Percentiles rank a stretch among this genome's conserved stretches.
phyloP scores from a whole-genome alignment of 2,888 invertebrate genomes.

The Slavum lentiscoides region DNA sequence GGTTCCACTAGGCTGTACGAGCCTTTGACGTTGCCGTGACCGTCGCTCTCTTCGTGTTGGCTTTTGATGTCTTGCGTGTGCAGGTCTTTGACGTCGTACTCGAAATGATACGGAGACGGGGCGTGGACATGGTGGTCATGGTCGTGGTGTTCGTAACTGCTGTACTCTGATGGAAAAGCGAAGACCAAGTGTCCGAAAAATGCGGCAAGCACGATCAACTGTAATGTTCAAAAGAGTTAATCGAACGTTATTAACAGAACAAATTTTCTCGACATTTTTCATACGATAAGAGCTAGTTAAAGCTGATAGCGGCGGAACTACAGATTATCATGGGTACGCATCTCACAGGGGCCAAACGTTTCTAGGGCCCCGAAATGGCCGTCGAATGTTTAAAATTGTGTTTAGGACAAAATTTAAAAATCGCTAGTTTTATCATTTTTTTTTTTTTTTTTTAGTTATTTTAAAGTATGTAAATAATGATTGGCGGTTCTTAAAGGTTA shows the following conservation, averaged over 20 bases:
- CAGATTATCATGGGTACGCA: too few relatives aligned
- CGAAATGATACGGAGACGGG: constrained; percentile 12
- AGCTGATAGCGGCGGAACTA: too few relatives aligned
- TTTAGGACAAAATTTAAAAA: too few relatives aligned
- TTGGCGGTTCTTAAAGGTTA: too few relatives aligned
- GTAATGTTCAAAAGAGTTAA: background rate
- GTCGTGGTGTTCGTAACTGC: background rate
- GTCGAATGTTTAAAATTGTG: too few relatives aligned
- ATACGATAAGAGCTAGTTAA: too few relatives aligned
- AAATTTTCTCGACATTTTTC: too few relatives aligned
- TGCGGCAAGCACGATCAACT: constrained; percentile 33
- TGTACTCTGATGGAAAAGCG: constrained; percentile 5
- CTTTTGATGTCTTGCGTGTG: constrained; percentile 35
- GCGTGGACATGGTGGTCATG: background rate
- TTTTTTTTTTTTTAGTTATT: too few relatives aligned
- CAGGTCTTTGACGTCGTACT: constrained; percentile 26
- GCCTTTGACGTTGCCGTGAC: constrained; percentile 38
- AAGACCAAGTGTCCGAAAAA: constrained; percentile 5
- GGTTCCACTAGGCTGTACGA: constrained; percentile 41
- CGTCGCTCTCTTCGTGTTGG: constrained; percentile 33
- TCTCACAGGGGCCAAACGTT: too few relatives aligned
- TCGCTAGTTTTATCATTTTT: too few relatives aligned
- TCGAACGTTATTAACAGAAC: background rate
- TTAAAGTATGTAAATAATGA: too few relatives aligned
- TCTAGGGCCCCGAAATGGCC: too few relatives aligned